Conservation (phyloP, 2,113 vertebrate species). For the Syngnathus typhle region DNA sequence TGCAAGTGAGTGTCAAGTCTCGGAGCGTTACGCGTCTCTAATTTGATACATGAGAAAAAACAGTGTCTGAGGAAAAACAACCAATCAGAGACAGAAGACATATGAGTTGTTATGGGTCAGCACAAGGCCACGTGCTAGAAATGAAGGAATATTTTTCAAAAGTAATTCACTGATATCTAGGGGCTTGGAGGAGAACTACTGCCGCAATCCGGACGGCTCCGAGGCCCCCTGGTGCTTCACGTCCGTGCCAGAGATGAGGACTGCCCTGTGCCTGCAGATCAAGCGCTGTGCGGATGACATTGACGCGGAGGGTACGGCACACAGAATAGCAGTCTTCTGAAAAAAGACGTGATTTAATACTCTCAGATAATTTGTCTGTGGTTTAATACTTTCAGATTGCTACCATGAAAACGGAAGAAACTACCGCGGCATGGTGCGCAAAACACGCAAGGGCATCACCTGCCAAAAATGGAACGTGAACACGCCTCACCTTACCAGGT, state of each 20-base stretch:
- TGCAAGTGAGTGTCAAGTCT: conserved; percentile 81
- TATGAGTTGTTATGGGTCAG: not conserved
- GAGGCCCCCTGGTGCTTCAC: conserved; percentile 98
- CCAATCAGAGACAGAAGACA: not conserved
- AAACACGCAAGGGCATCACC: conserved; percentile 88
- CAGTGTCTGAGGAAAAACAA: too few species aligned
- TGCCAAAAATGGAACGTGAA: conserved; percentile 86
- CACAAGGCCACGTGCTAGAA: not conserved
- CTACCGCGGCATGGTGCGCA: conserved; percentile 80
- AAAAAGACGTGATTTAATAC: too few species aligned
- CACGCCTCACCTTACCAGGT: conserved; percentile 80
- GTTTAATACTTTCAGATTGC: conserved; percentile 73
- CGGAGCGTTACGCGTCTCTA: not conserved
- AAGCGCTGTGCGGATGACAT: conserved; percentile 85
- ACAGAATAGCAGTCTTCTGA: too few species aligned
- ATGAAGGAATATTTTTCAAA: not conserved
- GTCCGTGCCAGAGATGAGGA: conserved; percentile 67
- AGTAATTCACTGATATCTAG: conserved; percentile 55
- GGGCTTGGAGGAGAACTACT: conserved; percentile 91
- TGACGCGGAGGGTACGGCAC: conserved; percentile 73
- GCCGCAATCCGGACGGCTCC: conserved; percentile 90
- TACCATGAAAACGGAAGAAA: conserved; percentile 80
- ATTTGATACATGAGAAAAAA: not conserved
- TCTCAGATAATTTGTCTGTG: not conserved
- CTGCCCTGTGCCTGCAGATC: conserved; percentile 91